These are phyloP conservation scores for Sympetrum striolatum DNA, from an alignment of 2,888 invertebrate species.

Conservation along the genomic window DNA sequence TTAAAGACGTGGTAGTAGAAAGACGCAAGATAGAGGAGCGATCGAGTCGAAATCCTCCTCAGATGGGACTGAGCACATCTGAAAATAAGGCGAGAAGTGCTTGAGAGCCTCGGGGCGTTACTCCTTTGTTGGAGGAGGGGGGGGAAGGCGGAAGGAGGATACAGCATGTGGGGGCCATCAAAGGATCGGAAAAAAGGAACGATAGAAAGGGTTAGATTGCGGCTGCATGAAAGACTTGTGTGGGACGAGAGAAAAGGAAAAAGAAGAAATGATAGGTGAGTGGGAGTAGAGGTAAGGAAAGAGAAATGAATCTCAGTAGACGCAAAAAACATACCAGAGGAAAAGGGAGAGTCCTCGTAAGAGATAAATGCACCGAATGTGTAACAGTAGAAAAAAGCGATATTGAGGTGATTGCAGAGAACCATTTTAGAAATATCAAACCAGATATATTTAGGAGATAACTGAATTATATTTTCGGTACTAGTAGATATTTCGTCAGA, in stretches of 20 bases:
- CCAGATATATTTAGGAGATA: not conserved
- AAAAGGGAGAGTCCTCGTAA: not conserved
- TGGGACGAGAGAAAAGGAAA: not conserved
- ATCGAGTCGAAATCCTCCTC: not conserved
- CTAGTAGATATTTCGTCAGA: no score
- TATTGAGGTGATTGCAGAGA: not conserved
- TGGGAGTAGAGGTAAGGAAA: not conserved
- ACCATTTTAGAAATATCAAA: not conserved
- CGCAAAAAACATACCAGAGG: not conserved
- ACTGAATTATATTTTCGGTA: no score
- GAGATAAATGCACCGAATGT: not conserved
- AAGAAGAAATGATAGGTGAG: not conserved
- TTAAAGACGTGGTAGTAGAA: not conserved
- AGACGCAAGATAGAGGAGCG: not conserved
- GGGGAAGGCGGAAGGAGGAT: not conserved
- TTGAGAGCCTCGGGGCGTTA: not conserved
- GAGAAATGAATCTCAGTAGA: not conserved
- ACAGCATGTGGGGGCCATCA: constrained; percentile 18
- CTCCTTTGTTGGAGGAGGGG: not conserved
- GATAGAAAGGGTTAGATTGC: not conserved
- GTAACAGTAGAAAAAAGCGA: not conserved
- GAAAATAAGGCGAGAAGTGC: not conserved
- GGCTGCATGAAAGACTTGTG: constrained; percentile 11
- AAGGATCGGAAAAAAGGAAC: not conserved
- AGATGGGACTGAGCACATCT: constrained; percentile 14